Percentiles rank a stretch among this genome's conserved stretches.
Evolutionary conservation across 2,113 vertebrate genomes (phyloP).

Genomic region (Protomyctophum bolini): DNA sequence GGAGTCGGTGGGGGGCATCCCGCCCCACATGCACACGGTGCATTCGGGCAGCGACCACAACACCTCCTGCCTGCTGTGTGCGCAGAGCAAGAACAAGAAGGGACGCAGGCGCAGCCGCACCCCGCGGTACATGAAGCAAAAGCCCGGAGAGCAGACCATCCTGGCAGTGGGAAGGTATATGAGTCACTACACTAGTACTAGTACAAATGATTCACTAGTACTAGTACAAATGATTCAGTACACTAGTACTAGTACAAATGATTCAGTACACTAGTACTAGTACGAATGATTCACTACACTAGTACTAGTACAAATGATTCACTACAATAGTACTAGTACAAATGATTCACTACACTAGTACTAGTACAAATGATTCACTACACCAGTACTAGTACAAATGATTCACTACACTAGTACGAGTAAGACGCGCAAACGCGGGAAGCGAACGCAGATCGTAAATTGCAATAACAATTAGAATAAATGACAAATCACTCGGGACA

Average conservation of each 20-base stretch:
- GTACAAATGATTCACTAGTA: background rate
- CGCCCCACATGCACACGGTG: constrained; percentile 91
- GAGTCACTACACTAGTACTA: background rate
- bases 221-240: background rate
- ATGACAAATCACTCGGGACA: no score
- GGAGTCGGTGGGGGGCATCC: constrained; percentile 83
- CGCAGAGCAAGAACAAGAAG: constrained; percentile 79
- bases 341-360: no score
- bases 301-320: background rate
- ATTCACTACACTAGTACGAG: no score
- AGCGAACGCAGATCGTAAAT: no score
- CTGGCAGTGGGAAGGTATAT: constrained; percentile 93
- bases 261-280: background rate
- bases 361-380: no score
- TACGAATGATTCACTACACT: background rate
- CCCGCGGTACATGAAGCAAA: constrained; percentile 74
- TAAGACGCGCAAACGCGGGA: no score
- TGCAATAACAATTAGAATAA: no score
- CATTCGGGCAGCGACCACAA: constrained; percentile 86
- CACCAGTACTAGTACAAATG: no score
- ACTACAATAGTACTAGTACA: background rate
- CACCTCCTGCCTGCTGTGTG: constrained; percentile 90
- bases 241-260: background rate
- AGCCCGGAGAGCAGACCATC: constrained; percentile 89
- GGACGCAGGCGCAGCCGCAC: constrained; percentile 83